phyloP scores from a whole-genome alignment of 1,140 invertebrate species.

The Choristoneura fumiferana region DNA sequence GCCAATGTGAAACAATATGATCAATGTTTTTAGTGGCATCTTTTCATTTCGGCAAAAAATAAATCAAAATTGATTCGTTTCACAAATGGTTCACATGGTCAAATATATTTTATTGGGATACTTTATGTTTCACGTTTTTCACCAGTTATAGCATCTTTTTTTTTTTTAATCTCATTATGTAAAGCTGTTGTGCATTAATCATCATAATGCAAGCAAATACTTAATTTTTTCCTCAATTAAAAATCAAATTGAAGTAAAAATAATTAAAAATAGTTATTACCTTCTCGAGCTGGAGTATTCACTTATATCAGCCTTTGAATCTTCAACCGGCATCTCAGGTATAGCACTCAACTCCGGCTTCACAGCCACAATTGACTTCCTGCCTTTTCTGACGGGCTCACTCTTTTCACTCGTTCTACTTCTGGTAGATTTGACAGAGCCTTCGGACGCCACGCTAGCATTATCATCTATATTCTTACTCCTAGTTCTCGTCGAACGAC shows the following conservation, averaged over 20 bases:
- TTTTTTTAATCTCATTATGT: no score
- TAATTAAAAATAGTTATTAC: conserved; percentile 38
- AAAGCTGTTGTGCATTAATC: no score
- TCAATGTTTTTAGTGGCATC: background rate
- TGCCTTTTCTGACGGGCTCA: conserved; percentile 38
- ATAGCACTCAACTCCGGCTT: conserved; percentile 73
- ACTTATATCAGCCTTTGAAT: conserved; percentile 39
- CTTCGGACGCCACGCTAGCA: conserved; percentile 49
- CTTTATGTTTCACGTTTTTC: no score
- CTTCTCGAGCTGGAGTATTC: conserved; percentile 52
- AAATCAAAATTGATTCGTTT: no score
- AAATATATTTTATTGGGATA: no score
- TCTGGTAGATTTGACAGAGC: conserved; percentile 44
- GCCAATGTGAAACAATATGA: conserved; percentile 8
- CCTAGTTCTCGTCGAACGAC: conserved; percentile 43
- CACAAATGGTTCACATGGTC: no score
- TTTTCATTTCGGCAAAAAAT: no score
- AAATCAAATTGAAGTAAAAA: conserved; percentile 22
- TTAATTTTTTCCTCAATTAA: no score
- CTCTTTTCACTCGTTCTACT: conserved; percentile 53
- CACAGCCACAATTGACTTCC: conserved; percentile 46
- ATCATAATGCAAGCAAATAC: no score
- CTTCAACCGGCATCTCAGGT: conserved; percentile 56
- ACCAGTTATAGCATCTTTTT: no score
- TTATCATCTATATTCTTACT: conserved; percentile 60